phyloP scores from a whole-genome alignment of 2,888 invertebrate species.

The Habrosyne pyritoides region DNA sequence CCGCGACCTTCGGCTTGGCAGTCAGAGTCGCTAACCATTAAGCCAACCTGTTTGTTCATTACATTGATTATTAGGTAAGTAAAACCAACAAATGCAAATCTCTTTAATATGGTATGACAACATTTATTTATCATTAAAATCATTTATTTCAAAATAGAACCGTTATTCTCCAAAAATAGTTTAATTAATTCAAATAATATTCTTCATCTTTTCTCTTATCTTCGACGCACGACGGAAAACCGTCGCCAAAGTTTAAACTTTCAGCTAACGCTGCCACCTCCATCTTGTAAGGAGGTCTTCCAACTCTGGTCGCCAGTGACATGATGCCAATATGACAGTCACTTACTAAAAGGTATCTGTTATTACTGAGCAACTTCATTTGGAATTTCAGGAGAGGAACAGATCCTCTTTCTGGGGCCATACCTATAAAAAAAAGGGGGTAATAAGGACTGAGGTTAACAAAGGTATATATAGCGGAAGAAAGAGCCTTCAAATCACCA shows the following conservation, averaged over 20 bases:
- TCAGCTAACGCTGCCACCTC: not conserved
- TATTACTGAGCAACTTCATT: slow-evolving; percentile 52
- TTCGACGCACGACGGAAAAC: slow-evolving; percentile 46
- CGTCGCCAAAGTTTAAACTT: slow-evolving; percentile 45
- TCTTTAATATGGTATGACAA: too few species aligned
- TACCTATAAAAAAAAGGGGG: slow-evolving; percentile 43
- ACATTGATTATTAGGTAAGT: too few species aligned
- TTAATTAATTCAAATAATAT: slow-evolving; percentile 29
- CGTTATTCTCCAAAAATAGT: slow-evolving; percentile 8
- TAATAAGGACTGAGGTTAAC: not conserved
- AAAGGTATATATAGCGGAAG: too few species aligned
- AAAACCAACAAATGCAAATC: not conserved
- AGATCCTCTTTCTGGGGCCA: slow-evolving; percentile 37
- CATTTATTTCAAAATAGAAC: not conserved
- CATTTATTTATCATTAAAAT: too few species aligned
- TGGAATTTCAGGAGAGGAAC: slow-evolving; percentile 61
- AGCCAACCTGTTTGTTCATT: too few species aligned
- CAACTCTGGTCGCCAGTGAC: slow-evolving; percentile 30
- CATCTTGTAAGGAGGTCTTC: not conserved
- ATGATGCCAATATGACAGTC: slow-evolving; percentile 58
- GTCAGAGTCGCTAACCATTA: too few species aligned
- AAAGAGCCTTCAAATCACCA: too few species aligned
- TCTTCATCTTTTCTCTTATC: slow-evolving; percentile 45
- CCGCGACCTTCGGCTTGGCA: too few species aligned
- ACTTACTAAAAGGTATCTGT: slow-evolving; percentile 56